Evolutionary conservation across 2,797 vertebrate species (phyloP).

Genomic region (Tachyglossus aculeatus): DNA sequence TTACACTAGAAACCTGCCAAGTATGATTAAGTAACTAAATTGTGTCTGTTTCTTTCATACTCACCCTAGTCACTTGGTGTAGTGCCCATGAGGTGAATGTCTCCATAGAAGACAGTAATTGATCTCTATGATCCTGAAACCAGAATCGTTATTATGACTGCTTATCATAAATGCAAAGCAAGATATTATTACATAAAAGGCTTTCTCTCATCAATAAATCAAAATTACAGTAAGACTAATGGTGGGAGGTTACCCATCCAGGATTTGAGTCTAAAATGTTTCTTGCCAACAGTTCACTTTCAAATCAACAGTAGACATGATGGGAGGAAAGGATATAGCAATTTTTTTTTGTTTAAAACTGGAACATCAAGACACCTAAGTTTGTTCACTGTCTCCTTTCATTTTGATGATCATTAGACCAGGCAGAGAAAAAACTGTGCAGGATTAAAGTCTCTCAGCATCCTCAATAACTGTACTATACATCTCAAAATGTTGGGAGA

Average conservation of each 20-base stretch:
- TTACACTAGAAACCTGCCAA: too few species aligned
- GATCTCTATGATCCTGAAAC: background rate
- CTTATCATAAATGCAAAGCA: background rate
- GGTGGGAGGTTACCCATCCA: slow-evolving; percentile 27
- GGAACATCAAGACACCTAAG: too few species aligned
- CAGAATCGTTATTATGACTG: background rate
- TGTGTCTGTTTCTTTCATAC: background rate
- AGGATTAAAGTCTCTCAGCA: too few species aligned
- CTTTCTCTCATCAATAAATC: slow-evolving; percentile 19
- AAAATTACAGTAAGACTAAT: slow-evolving; percentile 5
- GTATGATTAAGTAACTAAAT: background rate
- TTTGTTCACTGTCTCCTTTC: slow-evolving; percentile 26
- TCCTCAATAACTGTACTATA: too few species aligned
- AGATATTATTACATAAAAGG: background rate
- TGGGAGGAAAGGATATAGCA: background rate
- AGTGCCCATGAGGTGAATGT: background rate
- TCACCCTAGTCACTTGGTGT: background rate
- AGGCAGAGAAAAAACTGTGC: too few species aligned
- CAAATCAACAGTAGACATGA: slow-evolving; percentile 26
- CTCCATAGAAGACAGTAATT: background rate
- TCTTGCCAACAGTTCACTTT: slow-evolving; percentile 28
- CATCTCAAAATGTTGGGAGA: too few species aligned
- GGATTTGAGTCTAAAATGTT: slow-evolving; percentile 47
- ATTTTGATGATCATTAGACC: slow-evolving; percentile 13
- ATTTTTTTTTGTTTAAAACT: too few species aligned